Conservation (phyloP, 2,888 invertebrate species). For the Acanthacorydalis orientalis region DNA sequence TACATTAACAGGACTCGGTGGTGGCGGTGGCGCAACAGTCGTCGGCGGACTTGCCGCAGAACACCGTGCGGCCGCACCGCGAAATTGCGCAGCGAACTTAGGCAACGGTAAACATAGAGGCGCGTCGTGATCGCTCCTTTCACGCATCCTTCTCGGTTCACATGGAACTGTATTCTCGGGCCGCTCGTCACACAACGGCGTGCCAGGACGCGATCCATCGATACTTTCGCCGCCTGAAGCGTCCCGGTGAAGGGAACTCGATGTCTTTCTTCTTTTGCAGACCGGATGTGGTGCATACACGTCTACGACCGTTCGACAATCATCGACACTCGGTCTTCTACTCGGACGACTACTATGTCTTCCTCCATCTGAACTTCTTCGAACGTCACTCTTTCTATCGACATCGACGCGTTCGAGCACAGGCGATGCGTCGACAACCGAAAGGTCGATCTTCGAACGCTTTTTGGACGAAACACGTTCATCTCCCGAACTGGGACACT, state of each 20-base stretch:
- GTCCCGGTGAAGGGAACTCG: constrained; percentile 32
- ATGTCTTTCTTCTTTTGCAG: constrained; percentile 36
- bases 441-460: constrained; percentile 41
- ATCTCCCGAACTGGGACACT: constrained; percentile 53
- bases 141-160: constrained; percentile 56
- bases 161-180: constrained; percentile 56
- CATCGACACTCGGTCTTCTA: constrained; percentile 21
- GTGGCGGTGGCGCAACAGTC: constrained; percentile 22
- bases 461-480: constrained; percentile 49
- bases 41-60: constrained; percentile 22
- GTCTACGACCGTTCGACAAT: constrained; percentile 18
- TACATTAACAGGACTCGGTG: constrained; percentile 39
- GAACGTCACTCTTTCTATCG: constrained; percentile 23
- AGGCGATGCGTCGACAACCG: constrained; percentile 14
- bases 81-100: constrained; percentile 63
- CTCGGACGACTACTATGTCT: background rate
- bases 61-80: constrained; percentile 24
- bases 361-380: constrained; percentile 36
- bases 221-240: constrained; percentile 41
- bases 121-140: constrained; percentile 41
- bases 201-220: constrained; percentile 66
- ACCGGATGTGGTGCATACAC: constrained; percentile 27
- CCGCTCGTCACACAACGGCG: constrained; percentile 67
- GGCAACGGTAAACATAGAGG: constrained; percentile 76
- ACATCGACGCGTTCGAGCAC: background rate